Conservation (phyloP, 2,888 invertebrate genomes). For the Arrhopalites spinosus region DNA sequence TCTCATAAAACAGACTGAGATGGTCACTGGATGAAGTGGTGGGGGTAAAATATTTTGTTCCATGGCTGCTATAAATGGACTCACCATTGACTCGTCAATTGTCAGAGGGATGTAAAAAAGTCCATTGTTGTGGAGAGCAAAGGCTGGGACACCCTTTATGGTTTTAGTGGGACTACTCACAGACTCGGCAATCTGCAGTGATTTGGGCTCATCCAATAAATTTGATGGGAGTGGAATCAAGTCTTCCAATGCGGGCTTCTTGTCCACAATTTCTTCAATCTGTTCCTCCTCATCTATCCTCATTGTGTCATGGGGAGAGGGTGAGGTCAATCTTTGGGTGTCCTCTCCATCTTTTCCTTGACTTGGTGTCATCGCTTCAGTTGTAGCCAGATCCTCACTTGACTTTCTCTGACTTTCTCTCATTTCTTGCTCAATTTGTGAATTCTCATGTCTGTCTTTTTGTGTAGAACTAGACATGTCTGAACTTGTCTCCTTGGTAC, state of each 20-base stretch:
- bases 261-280: not conserved
- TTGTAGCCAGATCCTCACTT: too few relatives aligned
- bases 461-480: too few relatives aligned
- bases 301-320: not conserved
- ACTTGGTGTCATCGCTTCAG: too few relatives aligned
- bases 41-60: conserved; percentile 66
- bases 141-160: conserved; percentile 75
- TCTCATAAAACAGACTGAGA: conserved; percentile 68
- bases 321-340: not conserved
- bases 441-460: too few relatives aligned
- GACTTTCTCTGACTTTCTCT: too few relatives aligned
- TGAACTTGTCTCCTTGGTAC: too few relatives aligned
- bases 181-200: conserved; percentile 8
- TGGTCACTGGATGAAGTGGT: conserved; percentile 83
- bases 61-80: conserved; percentile 67
- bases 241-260: conserved; percentile 20
- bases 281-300: not conserved
- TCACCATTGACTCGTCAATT: conserved; percentile 73
- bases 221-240: not conserved
- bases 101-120: conserved; percentile 86
- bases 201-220: not conserved
- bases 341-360: too few relatives aligned
- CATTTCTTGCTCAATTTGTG: too few relatives aligned
- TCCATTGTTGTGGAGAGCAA: conserved; percentile 87
- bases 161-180: conserved; percentile 11